These are phyloP conservation scores for Sula dactylatra DNA, from an alignment of 2,113 vertebrate genomes.

Conservation along the genomic window DNA sequence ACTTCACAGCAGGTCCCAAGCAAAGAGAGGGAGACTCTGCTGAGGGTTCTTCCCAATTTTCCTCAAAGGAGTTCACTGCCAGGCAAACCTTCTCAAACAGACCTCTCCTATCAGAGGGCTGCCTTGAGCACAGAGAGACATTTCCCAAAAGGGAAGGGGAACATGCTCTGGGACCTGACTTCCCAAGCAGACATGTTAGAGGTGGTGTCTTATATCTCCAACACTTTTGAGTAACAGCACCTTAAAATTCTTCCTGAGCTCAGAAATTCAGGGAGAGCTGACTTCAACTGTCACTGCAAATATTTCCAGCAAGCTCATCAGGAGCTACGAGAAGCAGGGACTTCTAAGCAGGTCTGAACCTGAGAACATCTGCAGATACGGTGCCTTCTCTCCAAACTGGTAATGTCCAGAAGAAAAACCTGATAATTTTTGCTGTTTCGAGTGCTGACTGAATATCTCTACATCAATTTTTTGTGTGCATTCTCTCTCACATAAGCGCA, in stretches of 20 bases:
- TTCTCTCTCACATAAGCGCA: background rate
- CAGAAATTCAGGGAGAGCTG: background rate
- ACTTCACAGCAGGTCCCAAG: background rate
- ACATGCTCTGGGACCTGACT: background rate
- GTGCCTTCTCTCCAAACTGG: background rate
- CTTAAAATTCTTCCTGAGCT: background rate
- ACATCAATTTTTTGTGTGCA: background rate
- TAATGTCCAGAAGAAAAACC: background rate
- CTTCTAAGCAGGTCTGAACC: background rate
- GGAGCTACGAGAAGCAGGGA: fast-evolving
- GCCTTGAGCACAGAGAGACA: background rate
- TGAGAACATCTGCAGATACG: background rate
- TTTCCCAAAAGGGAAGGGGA: background rate
- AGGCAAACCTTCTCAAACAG: background rate
- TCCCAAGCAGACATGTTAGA: background rate
- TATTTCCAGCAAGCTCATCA: background rate
- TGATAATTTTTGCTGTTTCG: background rate
- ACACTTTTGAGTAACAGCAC: background rate
- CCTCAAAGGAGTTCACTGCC: background rate
- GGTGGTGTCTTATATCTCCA: background rate
- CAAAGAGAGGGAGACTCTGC: background rate
- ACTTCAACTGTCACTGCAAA: background rate
- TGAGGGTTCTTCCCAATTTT: background rate
- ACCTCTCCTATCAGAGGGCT: background rate
- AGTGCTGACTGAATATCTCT: background rate